Percentiles rank a stretch among this genome's conserved stretches.
These are phyloP conservation scores for Megalurothrips usitatus DNA, from an alignment of 2,888 invertebrate genomes.

Conservation along the genomic window DNA sequence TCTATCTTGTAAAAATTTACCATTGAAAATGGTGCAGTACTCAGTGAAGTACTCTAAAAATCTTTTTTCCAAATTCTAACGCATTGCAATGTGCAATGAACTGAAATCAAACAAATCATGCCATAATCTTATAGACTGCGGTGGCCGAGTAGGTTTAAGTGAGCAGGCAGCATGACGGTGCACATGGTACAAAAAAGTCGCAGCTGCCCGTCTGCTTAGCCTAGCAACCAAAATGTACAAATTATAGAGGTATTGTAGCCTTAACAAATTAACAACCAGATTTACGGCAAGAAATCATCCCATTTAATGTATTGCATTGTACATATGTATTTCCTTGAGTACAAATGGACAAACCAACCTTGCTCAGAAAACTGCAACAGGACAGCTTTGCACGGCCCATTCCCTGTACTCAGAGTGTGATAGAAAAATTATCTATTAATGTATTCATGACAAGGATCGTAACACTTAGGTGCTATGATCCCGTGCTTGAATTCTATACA, in stretches of 20 bases:
- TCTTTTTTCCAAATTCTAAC: not conserved
- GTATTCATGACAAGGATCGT: not conserved
- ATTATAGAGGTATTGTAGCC: slow-evolving; percentile 24
- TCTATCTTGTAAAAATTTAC: not conserved
- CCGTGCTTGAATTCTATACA: not conserved
- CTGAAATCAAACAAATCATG: slow-evolving; percentile 8
- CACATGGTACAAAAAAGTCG: slow-evolving; percentile 8
- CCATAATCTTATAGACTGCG: slow-evolving; percentile 20
- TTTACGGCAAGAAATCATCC: not conserved
- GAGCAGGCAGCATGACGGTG: not conserved
- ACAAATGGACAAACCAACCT: not conserved
- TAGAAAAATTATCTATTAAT: not conserved
- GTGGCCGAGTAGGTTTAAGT: slow-evolving; percentile 19
- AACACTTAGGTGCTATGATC: not conserved
- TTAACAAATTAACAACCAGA: slow-evolving; percentile 23
- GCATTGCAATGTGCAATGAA: slow-evolving; percentile 13
- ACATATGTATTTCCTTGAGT: slow-evolving; percentile 8
- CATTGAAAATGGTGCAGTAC: slow-evolving; percentile 1
- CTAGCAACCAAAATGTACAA: slow-evolving; percentile 26
- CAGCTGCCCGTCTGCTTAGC: not conserved
- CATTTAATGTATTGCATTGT: slow-evolving; percentile 16
- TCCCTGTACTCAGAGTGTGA: slow-evolving; percentile 3
- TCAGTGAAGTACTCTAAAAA: not conserved
- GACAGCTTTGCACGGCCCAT: not conserved
- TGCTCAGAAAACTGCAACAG: slow-evolving; percentile 4